Conservation (phyloP, 2,797 vertebrate genomes). For the Muraenolepis orangiensis region DNA sequence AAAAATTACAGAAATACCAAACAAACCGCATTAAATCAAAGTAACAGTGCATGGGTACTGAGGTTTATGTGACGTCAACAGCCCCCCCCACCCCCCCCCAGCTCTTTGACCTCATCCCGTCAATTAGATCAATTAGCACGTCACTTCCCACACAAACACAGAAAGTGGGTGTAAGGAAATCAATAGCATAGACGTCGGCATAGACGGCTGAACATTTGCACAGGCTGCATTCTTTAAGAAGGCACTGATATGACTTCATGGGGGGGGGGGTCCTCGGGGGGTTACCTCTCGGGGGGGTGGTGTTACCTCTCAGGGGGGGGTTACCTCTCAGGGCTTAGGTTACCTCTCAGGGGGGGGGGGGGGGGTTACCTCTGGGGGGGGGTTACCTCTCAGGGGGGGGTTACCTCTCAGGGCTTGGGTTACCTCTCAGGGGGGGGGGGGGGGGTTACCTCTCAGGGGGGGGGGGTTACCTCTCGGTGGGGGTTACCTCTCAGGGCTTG, state of each 20-base stretch:
- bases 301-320: too few species aligned
- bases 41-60: background rate
- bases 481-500: slow-evolving; percentile 43
- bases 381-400: too few species aligned
- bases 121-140: slow-evolving; percentile 24
- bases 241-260: slow-evolving; percentile 44
- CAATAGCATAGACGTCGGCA: slow-evolving; percentile 35
- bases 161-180: slow-evolving; percentile 47
- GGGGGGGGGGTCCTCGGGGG: slow-evolving; percentile 21
- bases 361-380: too few species aligned
- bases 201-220: slow-evolving; percentile 37
- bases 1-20: background rate
- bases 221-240: slow-evolving; percentile 46
- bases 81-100: slow-evolving; percentile 15
- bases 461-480: too few species aligned
- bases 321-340: too few species aligned
- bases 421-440: too few species aligned
- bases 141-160: slow-evolving; percentile 39
- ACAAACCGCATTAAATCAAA: background rate
- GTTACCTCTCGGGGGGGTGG: too few species aligned
- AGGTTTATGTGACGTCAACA: background rate
- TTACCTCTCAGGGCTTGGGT: too few species aligned
- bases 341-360: too few species aligned
- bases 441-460: too few species aligned
- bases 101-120: background rate